Evolutionary conservation across 2,888 invertebrate species (phyloP).

Genomic region (Limnephilus rhombicus): DNA sequence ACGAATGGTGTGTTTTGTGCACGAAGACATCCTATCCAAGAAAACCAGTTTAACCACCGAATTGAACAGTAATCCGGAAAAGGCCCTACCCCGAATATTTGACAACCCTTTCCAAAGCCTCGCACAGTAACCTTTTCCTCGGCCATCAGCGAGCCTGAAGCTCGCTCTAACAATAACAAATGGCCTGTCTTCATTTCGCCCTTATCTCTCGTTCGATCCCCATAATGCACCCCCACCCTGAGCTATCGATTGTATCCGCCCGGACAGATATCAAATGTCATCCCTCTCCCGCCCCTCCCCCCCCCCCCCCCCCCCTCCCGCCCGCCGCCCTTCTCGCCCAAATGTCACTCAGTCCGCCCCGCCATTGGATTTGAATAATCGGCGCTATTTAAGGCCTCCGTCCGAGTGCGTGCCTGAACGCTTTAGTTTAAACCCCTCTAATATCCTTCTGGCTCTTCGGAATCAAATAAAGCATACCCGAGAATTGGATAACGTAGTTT

Average conservation of each 20-base stretch:
- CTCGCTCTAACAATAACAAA: slow-evolving; percentile 59
- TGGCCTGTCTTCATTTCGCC: slow-evolving; percentile 59
- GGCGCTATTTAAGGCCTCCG: slow-evolving; percentile 35
- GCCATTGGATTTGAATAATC: slow-evolving; percentile 45
- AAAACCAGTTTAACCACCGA: background rate
- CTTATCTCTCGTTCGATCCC: slow-evolving; percentile 59
- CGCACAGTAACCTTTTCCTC: slow-evolving; percentile 30
- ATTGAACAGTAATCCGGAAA: background rate
- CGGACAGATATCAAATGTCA: slow-evolving; percentile 64
- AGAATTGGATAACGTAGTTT: background rate
- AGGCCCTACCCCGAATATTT: background rate
- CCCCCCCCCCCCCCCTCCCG: slow-evolving; percentile 4
- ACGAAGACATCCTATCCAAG: background rate
- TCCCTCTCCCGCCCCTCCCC: slow-evolving; percentile 32
- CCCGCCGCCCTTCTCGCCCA: slow-evolving; percentile 26
- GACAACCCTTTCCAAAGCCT: slow-evolving; percentile 15
- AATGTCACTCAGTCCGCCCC: slow-evolving; percentile 50
- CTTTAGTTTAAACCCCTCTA: background rate
- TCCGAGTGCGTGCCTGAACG: slow-evolving; percentile 29
- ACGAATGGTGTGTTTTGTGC: too few relatives aligned
- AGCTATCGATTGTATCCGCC: slow-evolving; percentile 49
- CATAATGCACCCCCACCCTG: slow-evolving; percentile 40
- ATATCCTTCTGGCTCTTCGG: background rate
- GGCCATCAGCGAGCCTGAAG: slow-evolving; percentile 31
- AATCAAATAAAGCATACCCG: background rate